Percentiles rank a stretch among this genome's conserved stretches.
These are phyloP conservation scores for Meandrina meandrites DNA, from an alignment of 92 coral and sea anemone species.

Conservation along the genomic window DNA sequence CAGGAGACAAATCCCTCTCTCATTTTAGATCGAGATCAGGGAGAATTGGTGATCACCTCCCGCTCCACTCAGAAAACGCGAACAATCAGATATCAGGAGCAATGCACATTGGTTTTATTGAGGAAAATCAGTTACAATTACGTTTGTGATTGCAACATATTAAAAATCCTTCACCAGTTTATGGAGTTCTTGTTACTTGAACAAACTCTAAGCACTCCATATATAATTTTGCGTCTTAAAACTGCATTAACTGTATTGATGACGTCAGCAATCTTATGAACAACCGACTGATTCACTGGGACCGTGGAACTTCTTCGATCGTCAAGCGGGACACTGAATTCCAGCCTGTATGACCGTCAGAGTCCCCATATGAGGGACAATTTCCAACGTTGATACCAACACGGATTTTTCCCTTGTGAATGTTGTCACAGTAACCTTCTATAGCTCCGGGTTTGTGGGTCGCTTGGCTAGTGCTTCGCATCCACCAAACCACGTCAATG, in stretches of 20 bases:
- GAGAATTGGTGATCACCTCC: no score
- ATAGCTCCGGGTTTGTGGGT: neutral
- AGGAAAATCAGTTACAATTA: neutral
- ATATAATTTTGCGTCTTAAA: no score
- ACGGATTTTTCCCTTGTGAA: neutral
- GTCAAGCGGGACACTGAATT: constrained; percentile 13
- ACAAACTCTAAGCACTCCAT: neutral
- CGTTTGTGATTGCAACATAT: neutral
- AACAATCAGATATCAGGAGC: neutral
- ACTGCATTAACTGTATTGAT: neutral
- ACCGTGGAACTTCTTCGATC: constrained; percentile 21
- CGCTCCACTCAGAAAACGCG: neutral
- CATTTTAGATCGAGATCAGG: no score
- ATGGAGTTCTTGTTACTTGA: neutral
- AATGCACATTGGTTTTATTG: neutral
- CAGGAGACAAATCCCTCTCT: no score
- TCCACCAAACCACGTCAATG: neutral
- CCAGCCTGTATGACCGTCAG: constrained; percentile 15
- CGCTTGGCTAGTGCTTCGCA: neutral
- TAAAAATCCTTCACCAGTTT: neutral
- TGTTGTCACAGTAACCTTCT: constrained; percentile 7
- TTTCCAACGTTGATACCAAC: constrained; percentile 11
- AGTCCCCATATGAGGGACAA: neutral
- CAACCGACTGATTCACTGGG: neutral
- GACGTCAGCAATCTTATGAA: neutral